Percentiles rank a stretch among this genome's conserved stretches.
Conservation (phyloP, 2,888 invertebrate species). For the Dolichomitus sp. region DNA sequence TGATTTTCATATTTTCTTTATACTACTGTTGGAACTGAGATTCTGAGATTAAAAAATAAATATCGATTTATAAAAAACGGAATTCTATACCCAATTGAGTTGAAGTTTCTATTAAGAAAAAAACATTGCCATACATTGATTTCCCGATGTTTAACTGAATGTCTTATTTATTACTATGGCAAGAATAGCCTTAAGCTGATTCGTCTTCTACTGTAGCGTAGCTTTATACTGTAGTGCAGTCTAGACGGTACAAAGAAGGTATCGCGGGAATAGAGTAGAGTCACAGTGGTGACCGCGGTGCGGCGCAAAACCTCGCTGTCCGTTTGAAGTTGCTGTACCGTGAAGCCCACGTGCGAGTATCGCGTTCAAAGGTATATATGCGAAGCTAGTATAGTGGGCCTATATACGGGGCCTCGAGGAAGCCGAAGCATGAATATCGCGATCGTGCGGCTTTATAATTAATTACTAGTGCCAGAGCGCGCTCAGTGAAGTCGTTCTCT, state of each 20-base stretch:
- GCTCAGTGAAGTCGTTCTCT: constrained; percentile 81
- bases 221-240: not conserved
- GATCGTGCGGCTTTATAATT: constrained; percentile 82
- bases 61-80: not conserved
- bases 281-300: constrained; percentile 20
- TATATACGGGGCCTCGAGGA: constrained; percentile 67
- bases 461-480: constrained; percentile 79
- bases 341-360: constrained; percentile 44
- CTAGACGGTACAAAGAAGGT: constrained; percentile 9
- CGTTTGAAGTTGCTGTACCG: constrained; percentile 60
- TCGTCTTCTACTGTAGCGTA: not conserved
- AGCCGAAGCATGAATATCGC: constrained; percentile 80
- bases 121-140: not conserved
- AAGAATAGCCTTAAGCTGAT: not conserved
- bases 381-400: constrained; percentile 52
- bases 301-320: constrained; percentile 54
- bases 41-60: not conserved
- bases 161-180: constrained; percentile 6
- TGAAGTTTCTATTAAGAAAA: not conserved
- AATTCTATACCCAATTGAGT: not conserved
- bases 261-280: constrained; percentile 36
- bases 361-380: constrained; percentile 24
- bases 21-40: not conserved
- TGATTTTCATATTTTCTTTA: not conserved
- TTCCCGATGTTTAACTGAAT: not conserved